phyloP scores from a whole-genome alignment of 2,888 invertebrate species.

The Julus scandinavius region DNA sequence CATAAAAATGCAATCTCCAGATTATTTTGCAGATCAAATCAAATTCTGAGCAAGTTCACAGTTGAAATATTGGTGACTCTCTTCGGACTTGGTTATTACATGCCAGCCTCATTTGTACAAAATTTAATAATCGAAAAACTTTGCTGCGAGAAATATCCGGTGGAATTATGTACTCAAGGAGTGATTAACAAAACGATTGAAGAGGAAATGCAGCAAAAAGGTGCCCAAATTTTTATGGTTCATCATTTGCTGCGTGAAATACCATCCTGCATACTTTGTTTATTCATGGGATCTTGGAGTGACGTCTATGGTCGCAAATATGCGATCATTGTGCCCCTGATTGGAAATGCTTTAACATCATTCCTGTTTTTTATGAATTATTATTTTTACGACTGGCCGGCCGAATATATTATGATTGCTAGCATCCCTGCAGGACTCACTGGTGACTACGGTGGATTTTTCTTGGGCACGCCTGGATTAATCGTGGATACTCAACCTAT shows the following conservation, averaged over 20 bases:
- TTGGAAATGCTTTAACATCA: background rate
- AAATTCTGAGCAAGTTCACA: background rate
- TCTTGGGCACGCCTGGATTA: background rate
- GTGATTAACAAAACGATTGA: conserved; percentile 42
- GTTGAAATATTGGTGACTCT: conserved; percentile 24
- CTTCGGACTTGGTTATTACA: background rate
- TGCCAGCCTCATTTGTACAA: conserved; percentile 48
- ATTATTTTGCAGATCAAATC: background rate
- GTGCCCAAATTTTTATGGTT: conserved; percentile 28
- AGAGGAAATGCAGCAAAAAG: background rate
- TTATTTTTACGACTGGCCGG: background rate
- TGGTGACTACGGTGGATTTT: conserved; percentile 3
- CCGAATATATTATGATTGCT: background rate
- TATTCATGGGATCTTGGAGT: conserved; percentile 49
- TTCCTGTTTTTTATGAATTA: background rate
- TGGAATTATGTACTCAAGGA: background rate
- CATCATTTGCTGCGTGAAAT: conserved; percentile 25
- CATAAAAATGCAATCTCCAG: background rate
- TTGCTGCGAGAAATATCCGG: background rate
- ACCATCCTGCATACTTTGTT: background rate
- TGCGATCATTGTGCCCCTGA: background rate
- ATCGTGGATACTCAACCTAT: conserved; percentile 32
- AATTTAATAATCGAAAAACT: conserved; percentile 46
- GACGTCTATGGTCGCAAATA: conserved; percentile 18
- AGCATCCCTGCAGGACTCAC: background rate